Evolutionary conservation across 2,797 vertebrate species (phyloP), one percentile per base, ranked within the genome.

Genomic region (Mus minutoides): DNA sequence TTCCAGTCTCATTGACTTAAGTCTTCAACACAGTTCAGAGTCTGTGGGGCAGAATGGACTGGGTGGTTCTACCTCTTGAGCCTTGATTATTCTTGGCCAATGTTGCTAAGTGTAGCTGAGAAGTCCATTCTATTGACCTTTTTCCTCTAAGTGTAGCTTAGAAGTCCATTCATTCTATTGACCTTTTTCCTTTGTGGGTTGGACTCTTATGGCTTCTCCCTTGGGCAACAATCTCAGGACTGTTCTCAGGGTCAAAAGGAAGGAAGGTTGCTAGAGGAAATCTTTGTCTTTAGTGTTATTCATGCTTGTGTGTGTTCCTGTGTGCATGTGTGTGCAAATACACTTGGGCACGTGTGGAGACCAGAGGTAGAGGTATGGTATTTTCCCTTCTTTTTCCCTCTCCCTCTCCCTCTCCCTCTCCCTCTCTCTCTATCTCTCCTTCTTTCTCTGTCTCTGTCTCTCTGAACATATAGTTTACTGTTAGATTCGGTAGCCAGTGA

Each of bases 1-100:
- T 37, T 94, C 64, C 24, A 83, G 6, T 19, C 80, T 4, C 78
- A 43, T 31, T 58, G 52, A 73, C 49, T 76, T 87, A 22, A 80
- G 69, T 21, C 40, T 87, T 82, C 79, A 86, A 34, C 31, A 94
- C 69, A 31, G 77, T 95, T 87, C 77, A 80, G 16, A 71, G 54
- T 88, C 52, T 80, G 4, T 71, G 93, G 34, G 3, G 34, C 31
- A 75, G 96, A 87, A 96, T 85, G 24, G 52, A 40, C 37, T 29
- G 60, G 46, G 21, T 91, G 69, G 14, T 87, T 80, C 22, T 37
- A n/a, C 52, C 29, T 87, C 75, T 67, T 60, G 26, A 84, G 26
- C 58, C 37, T 92, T 92, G 43, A 88, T 73, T 95, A 58, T 73
- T 94, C 96, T 90, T 64, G 31, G 11, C 71, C 46, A 87, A 40